phyloP scores from a whole-genome alignment of 2,888 invertebrate species.

The Ennomos erosarius region DNA sequence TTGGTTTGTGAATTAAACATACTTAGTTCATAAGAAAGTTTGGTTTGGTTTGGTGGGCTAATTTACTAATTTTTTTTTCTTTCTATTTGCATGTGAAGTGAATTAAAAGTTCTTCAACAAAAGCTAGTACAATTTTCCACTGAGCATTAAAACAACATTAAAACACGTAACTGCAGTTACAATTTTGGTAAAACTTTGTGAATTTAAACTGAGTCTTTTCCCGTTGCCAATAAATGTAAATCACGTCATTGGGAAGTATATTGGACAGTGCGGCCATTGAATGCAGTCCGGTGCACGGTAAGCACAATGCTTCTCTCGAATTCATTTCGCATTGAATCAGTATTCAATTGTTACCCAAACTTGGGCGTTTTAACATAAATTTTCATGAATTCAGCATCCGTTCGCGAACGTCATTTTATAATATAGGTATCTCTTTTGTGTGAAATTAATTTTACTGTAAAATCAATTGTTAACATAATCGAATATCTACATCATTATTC shows the following conservation, averaged over 20 bases:
- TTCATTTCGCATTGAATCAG: slow-evolving; percentile 72
- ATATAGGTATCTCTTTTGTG: slow-evolving; percentile 21
- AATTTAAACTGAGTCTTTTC: slow-evolving; percentile 61
- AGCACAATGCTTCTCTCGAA: slow-evolving; percentile 69
- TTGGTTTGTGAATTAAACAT: too few species aligned
- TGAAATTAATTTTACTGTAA: slow-evolving; percentile 28
- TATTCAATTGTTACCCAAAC: slow-evolving; percentile 67
- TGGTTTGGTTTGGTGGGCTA: too few species aligned
- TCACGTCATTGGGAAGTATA: slow-evolving; percentile 72
- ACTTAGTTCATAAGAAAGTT: too few species aligned
- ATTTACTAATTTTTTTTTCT: too few species aligned
- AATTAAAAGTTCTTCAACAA: too few species aligned
- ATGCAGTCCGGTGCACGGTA: slow-evolving; percentile 69
- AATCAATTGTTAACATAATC: slow-evolving; percentile 31
- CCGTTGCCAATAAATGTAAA: slow-evolving; percentile 71
- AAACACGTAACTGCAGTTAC: slow-evolving; percentile 4
- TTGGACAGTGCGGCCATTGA: slow-evolving; percentile 65
- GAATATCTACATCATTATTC: slow-evolving; percentile 31
- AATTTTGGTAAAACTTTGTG: slow-evolving; percentile 37
- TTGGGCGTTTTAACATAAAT: slow-evolving; percentile 62
- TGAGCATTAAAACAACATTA: too few species aligned
- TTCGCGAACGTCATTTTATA: slow-evolving; percentile 39
- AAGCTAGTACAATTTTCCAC: too few species aligned
- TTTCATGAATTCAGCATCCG: slow-evolving; percentile 48
- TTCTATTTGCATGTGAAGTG: too few species aligned